Conservation (phyloP, 2,888 invertebrate species). For the Nomada flava region DNA sequence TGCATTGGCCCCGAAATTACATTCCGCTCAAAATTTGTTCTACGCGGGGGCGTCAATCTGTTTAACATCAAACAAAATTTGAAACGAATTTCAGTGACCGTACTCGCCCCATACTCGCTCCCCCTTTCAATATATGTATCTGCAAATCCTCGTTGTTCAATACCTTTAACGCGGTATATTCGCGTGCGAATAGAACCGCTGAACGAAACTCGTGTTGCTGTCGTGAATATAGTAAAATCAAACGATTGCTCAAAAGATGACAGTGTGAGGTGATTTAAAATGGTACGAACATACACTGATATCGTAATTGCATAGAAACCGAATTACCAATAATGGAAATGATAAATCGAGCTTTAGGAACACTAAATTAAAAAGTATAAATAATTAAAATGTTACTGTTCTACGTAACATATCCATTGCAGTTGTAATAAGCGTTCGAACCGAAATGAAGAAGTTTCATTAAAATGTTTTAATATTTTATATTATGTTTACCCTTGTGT, state of each 20-base stretch:
- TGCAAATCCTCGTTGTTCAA: conserved; percentile 13
- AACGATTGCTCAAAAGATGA: neutral
- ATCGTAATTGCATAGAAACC: no score
- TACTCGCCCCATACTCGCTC: neutral
- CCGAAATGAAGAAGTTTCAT: neutral
- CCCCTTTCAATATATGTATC: no score
- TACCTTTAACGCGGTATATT: conserved; percentile 28
- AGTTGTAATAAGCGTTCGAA: neutral
- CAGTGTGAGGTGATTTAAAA: no score
- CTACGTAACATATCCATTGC: neutral
- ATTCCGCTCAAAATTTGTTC: conserved; percentile 51
- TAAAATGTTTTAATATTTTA: neutral
- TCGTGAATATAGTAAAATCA: neutral
- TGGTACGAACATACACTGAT: no score
- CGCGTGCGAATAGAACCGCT: conserved; percentile 19
- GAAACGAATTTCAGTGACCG: conserved; percentile 41
- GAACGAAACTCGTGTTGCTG: conserved; percentile 20
- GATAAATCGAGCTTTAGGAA: no score
- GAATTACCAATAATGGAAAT: no score
- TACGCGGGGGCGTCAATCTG: conserved; percentile 38
- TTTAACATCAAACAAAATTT: conserved; percentile 57
- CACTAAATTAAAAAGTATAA: no score
- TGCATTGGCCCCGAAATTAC: conserved; percentile 47
- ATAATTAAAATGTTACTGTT: no score
- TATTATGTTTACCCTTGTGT: neutral